Evolutionary conservation across 1,140 invertebrate species (phyloP).

Genomic region (Anastrepha ludens): DNA sequence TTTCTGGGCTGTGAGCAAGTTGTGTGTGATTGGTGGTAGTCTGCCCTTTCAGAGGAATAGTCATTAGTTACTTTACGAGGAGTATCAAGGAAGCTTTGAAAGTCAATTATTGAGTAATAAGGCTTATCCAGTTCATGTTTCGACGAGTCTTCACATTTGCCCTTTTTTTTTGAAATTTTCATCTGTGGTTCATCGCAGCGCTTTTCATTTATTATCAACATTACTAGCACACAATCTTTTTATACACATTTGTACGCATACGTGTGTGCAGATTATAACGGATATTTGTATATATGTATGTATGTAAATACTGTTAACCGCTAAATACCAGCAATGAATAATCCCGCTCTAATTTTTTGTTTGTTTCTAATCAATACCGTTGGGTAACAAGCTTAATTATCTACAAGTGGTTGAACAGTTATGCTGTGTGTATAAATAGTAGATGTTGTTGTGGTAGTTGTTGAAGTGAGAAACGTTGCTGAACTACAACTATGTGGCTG

Average conservation of each 20-base stretch:
- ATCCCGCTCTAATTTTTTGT: background rate
- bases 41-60: no score
- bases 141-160: background rate
- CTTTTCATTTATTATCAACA: background rate
- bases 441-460: constrained; percentile 56
- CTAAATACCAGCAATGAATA: constrained; percentile 36
- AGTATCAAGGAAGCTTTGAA: no score
- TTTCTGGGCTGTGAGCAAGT: no score
- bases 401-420: constrained; percentile 23
- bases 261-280: background rate
- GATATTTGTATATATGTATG: background rate
- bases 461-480: constrained; percentile 55
- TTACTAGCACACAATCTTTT: background rate
- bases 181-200: background rate
- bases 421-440: constrained; percentile 55
- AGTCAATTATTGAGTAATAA: constrained; percentile 1
- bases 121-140: background rate
- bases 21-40: no score
- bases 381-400: background rate
- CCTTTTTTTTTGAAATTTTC: background rate
- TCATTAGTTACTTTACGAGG: no score
- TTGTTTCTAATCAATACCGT: background rate
- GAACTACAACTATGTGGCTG: constrained; percentile 61
- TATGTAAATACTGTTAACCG: background rate
- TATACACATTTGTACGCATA: background rate